Base-by-base conservation (phyloP, 2,888 invertebrate species). In the Iphiclides podalirius region DNA sequence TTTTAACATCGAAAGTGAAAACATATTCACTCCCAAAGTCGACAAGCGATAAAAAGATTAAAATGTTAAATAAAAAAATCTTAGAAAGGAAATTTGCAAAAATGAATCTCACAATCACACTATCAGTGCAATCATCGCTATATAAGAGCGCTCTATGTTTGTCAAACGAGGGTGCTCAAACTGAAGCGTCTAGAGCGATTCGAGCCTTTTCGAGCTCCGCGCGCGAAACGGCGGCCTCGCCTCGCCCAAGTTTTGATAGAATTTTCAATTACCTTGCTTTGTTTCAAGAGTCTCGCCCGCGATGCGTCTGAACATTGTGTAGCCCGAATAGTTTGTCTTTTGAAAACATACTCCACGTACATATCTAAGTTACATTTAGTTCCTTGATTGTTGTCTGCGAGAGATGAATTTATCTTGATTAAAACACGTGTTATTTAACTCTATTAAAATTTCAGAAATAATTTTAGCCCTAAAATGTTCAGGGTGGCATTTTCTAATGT, bases 261-360 rank as follows among this genome's bases (percentile, higher is more conserved):
- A 86, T 86, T 87, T 87, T 87, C 86, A 87, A 86, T 85, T 85
- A 86, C 84, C 84, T 77, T 79, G 81, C 85, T 85, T 85, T 83
- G 84, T 85, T 83, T 75, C 77, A 66, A 75, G 81, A 82, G 78
- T 72, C 63, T 63, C 76, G 75, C 63, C 65, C 76, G 69, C 68
- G 67, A 64, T 61, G 61, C 37, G 47, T 41, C 58, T 59, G 63
- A 57, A 60, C 59, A 61, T 23, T 60, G 58, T 36, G 51, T n/a
- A n/a, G n/a, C 49, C 50, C 53, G 41, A 57, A 55, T 43, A 47
- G 42, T 41, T 52, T 38, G 35, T 53, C 38, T 53, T 47, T n/a
- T 33, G 17, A 26, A 42, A 42, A 51, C 26, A 9, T 9, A 33
- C 17, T 8, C 12, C 3, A 12, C 11, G 13, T 31, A 28, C n/a